Evolutionary conservation across 2,797 vertebrate species (phyloP), one percentile per base, ranked within the genome.

Genomic region (Pogonophryne albipinna): DNA sequence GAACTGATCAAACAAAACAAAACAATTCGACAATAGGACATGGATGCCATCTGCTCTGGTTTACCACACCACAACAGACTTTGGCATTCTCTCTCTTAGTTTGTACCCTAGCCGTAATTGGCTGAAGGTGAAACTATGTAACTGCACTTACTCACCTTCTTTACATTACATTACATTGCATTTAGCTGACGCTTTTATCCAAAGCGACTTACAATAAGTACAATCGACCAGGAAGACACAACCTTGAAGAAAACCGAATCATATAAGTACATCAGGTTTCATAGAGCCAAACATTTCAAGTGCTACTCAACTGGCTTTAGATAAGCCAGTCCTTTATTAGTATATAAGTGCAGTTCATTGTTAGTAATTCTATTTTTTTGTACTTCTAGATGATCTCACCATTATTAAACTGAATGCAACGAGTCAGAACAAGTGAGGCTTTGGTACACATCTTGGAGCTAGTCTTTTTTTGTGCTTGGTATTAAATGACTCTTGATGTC

Each of bases 41-140:
- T 53, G 46, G 27, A 71, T 47, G 13, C 17, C 64, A 56, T 65
- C 49, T 65, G 51, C 41, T 67, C 20, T 59, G 71, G 50, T 71
- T 59, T n/a, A 42, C 66, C 75, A 70, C 57, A 58, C 49, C 75
- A 66, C 41, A 31, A n/a, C 64, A 64, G 66, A 66, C 59, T 16
- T 45, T 59, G 17, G 47, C 20, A 61, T 70, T 50, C 23, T 65
- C 34, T 38, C 49, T 10, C 47, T 45, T 2, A 49, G 46, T 67
- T 63, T 72, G 41, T 65, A 55, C 53, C 45, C 51, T 51, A 19
- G 47, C 57, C 42, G 17, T 64, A 46, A 67, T 47, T 78, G 58
- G 50, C 45, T 70, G 1, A 64, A 69, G 20, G 20, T 50, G 34
- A 12, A 31, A 46, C 7, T 45, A 55, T 56, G 42, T 56, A 46